These are phyloP conservation scores for Hemitrygon akajei DNA, from an alignment of 2,797 vertebrate species.

Conservation along the genomic window DNA sequence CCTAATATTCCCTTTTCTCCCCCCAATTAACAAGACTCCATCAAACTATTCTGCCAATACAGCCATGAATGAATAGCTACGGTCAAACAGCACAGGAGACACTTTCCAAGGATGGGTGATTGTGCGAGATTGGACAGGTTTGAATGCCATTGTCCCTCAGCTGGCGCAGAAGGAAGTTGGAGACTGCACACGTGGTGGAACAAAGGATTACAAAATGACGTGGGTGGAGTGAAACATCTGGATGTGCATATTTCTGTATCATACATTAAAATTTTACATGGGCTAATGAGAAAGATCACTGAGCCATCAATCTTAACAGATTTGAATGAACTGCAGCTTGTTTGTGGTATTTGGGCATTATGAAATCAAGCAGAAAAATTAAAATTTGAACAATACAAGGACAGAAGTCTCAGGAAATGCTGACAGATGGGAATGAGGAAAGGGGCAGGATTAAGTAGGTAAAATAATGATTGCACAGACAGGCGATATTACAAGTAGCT, in stretches of 20 bases:
- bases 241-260: too few species aligned
- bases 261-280: too few species aligned
- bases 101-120: not conserved
- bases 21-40: not conserved
- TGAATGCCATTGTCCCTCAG: not conserved
- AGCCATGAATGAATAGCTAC: not conserved
- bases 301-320: too few species aligned
- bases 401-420: not conserved
- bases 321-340: not conserved
- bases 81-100: not conserved
- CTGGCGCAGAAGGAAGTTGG: not conserved
- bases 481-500: not conserved
- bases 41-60: not conserved
- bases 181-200: not conserved
- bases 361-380: not conserved
- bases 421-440: too few species aligned
- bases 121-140: not conserved
- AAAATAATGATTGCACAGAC: not conserved
- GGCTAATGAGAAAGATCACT: not conserved
- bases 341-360: not conserved
- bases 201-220: too few species aligned
- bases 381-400: not conserved
- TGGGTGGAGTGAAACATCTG: too few species aligned
- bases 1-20: not conserved
- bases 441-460: too few species aligned